Evolutionary conservation across 2,113 vertebrate genomes (phyloP).

Genomic region (Pangasianodon hypophthalmus): DNA sequence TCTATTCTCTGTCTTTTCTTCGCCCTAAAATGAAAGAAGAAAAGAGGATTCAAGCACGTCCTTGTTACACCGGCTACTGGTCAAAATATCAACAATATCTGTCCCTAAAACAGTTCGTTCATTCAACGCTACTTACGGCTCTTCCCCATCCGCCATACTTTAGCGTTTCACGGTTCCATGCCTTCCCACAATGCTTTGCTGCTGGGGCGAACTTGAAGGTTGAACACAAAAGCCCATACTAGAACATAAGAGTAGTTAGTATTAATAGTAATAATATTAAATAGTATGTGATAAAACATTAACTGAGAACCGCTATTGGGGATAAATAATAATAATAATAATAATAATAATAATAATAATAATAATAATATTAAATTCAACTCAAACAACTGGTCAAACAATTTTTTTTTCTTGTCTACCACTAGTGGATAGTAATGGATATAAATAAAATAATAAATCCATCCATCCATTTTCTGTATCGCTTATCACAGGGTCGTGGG

Average conservation of each 20-base stretch:
- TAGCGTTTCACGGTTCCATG: slow-evolving; percentile 83
- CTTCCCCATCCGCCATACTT: slow-evolving; percentile 96
- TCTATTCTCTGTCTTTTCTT: slow-evolving; percentile 99
- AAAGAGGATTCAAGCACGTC: slow-evolving; percentile 76
- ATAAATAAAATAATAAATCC: neutral
- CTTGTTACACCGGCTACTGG: neutral
- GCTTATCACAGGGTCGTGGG: no score
- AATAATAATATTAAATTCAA: neutral
- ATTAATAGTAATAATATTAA: neutral
- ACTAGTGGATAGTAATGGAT: neutral
- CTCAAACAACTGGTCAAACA: neutral
- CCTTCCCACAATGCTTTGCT: slow-evolving; percentile 64
- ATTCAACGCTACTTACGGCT: slow-evolving; percentile 86
- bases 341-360: neutral
- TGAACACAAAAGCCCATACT: neutral
- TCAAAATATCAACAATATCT: neutral
- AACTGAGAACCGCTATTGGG: neutral
- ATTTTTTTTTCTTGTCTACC: neutral
- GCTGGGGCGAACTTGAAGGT: slow-evolving; percentile 11
- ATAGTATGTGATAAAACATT: neutral
- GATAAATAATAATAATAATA: neutral
- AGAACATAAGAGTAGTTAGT: neutral
- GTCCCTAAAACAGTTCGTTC: slow-evolving; percentile 35
- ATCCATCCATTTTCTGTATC: no score
- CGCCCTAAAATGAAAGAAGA: slow-evolving; percentile 90